Base-by-base conservation (phyloP, 2,797 vertebrate species). In the Delichon dasypus region DNA sequence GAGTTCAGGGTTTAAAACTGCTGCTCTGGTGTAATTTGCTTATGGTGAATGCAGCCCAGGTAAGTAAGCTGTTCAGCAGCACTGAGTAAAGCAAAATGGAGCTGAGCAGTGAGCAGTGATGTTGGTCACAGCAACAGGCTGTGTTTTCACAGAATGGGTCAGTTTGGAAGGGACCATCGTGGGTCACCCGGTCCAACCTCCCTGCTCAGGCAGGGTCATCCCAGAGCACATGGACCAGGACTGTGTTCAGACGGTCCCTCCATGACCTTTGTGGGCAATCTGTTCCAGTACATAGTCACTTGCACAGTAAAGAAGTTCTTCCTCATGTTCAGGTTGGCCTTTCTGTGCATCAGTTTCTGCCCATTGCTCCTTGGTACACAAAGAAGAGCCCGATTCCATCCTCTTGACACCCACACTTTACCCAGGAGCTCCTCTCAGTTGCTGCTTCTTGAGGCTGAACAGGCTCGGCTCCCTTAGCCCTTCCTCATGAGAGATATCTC, bases 11-110 rank as follows among this genome's bases (percentile, higher is more conserved):
- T 64, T 53, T 50, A 4, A 45, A 75, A 11, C 38, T 16, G 44
- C 44, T 64, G 48, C 22, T 23, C 3, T 14, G 2, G 29, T 7
- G 12, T 10, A 21, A 22, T 1, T 32, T 47, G 10, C 11, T 17
- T 7, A 5, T 0, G 17, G 32, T 5, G 6, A 48, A 8, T 0
- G 0, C 20, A 29, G 29, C 6, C 3, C 21, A 9, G 0, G 9
- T 13, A 38, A 38, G 16, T 42, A 16, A 51, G 22, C 4, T 1
- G 16, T 6, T 10, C 26, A 23, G 17, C 47, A 16, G 32, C 38
- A 7, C 51, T 0, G 16, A 36, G 9, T 1, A n/a, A 45, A n/a
- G 65, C 53, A 3, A 38, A 60, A 38, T 16, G 27, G 18, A 47
- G 4, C 50, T 1, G 3, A 6, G 42, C 30, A 7, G 6, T 6